phyloP scores from a whole-genome alignment of 2,113 vertebrate species.

The Agelaius phoeniceus region DNA sequence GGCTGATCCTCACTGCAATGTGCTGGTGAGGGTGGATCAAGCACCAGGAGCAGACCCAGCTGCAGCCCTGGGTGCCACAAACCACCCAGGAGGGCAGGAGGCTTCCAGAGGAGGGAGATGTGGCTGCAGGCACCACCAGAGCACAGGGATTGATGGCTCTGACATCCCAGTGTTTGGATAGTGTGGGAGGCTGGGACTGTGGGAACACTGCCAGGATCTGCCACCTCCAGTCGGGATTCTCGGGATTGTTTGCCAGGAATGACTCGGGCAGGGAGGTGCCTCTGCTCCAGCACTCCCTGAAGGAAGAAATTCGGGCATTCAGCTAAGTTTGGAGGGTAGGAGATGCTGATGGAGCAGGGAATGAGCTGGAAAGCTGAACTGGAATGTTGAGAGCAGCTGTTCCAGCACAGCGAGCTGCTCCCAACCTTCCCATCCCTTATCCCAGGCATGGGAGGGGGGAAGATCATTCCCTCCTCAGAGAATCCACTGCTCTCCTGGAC shows the following conservation, averaged over 20 bases:
- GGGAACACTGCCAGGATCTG: background rate
- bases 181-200: background rate
- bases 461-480: background rate
- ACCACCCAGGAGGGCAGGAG: background rate
- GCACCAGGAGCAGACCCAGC: background rate
- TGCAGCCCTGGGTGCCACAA: background rate
- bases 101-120: background rate
- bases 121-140: background rate
- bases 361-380: background rate
- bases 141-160: background rate
- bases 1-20: background rate
- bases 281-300: background rate
- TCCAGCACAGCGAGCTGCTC: background rate
- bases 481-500: background rate
- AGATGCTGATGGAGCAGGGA: background rate
- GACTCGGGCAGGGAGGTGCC: background rate
- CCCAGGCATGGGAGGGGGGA: background rate
- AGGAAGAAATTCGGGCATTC: background rate
- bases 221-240: background rate
- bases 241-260: background rate
- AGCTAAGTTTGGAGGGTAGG: background rate
- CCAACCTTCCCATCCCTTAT: background rate
- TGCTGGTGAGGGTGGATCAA: accelerated
- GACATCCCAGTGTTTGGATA: background rate
- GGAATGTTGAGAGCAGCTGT: background rate